Evolutionary conservation across 92 coral and sea anemone genomes (phyloP).

Genomic region (Parazoanthus darwini): DNA sequence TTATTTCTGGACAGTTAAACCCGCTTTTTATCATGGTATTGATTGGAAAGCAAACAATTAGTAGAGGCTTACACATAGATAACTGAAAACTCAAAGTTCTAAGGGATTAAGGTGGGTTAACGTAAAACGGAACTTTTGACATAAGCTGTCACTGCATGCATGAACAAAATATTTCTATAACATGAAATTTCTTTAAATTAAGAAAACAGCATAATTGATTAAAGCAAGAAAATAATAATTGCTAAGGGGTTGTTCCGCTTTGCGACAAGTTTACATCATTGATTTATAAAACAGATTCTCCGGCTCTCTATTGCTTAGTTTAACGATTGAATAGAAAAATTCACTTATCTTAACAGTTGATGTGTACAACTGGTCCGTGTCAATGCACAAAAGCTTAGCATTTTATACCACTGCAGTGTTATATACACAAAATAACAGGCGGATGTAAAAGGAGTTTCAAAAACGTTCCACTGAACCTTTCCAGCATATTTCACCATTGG

Average conservation of each 20-base stretch:
- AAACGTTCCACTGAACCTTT: no score
- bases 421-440: no score
- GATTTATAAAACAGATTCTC: no score
- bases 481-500: no score
- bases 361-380: no score
- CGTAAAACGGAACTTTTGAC: not conserved
- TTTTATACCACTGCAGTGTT: no score
- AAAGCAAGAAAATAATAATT: no score
- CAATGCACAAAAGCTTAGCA: no score
- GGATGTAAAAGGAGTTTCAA: no score
- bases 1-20: not conserved
- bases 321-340: no score
- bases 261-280: not conserved
- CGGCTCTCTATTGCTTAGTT: not conserved
- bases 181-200: not conserved
- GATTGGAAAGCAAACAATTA: not conserved
- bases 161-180: not conserved
- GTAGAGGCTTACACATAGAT: not conserved
- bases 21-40: not conserved
- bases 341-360: no score
- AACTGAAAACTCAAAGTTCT: not conserved
- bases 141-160: not conserved
- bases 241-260: not conserved
- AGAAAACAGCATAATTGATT: not conserved
- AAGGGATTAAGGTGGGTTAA: not conserved